Percentiles rank a stretch among this genome's conserved stretches.
Evolutionary conservation across 2,113 vertebrate genomes (phyloP).

Genomic region (Struthidea cinerea): DNA sequence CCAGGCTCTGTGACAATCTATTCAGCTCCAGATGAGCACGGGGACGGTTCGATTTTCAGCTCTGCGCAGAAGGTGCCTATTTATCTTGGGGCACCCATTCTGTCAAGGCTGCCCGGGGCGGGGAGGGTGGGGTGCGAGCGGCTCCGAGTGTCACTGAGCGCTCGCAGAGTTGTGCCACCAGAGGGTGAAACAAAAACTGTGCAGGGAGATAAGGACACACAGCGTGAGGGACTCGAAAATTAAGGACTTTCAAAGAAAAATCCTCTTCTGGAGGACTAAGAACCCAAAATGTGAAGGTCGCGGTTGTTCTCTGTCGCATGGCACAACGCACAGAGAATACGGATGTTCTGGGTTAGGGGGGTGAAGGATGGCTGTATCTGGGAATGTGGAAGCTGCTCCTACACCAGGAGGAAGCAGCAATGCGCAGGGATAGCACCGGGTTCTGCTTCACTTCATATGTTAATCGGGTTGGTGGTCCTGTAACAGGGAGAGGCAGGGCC

Average conservation of each 20-base stretch:
- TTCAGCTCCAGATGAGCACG: background rate
- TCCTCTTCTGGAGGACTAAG: background rate
- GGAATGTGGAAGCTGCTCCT: background rate
- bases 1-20: constrained; percentile 11
- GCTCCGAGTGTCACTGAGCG: accelerated
- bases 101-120: background rate
- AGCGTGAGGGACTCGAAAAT: background rate
- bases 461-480: background rate
- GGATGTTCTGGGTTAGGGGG: background rate
- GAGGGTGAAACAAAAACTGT: accelerated
- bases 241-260: background rate
- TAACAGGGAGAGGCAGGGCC: background rate
- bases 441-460: background rate
- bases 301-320: accelerated
- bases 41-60: constrained; percentile 17
- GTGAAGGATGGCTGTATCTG: background rate
- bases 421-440: background rate
- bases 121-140: accelerated
- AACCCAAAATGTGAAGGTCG: background rate
- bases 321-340: accelerated
- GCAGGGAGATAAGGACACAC: accelerated
- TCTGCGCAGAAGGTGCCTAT: background rate
- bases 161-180: accelerated
- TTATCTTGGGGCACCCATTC: constrained; percentile 35
- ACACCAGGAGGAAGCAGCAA: background rate